A percentile compares a stretch with the other conserved stretches of the same genome.
Conservation (phyloP, 2,888 invertebrate genomes). For the Ormyrus thymus region DNA sequence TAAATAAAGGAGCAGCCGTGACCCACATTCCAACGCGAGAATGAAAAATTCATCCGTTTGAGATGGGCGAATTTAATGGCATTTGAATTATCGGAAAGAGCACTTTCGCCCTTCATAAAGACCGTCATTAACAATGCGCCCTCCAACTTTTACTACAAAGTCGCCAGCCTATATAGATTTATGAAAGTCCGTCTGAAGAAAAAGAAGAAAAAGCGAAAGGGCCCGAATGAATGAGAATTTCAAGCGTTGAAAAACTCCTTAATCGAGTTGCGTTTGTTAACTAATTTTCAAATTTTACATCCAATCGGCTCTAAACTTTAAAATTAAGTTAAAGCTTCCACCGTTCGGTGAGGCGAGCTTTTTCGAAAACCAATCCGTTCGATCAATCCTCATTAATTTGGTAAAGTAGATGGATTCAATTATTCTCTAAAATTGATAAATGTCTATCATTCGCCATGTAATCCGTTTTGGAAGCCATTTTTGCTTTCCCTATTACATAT, state of each 20-base stretch:
- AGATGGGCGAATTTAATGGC: neutral
- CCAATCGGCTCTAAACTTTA: neutral
- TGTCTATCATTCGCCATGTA: conserved; percentile 60
- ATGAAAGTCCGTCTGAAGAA: neutral
- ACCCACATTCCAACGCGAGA: no score
- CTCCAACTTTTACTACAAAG: conserved; percentile 14
- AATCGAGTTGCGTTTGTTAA: no score
- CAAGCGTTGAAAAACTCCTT: no score
- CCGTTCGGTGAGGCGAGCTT: neutral
- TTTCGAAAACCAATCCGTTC: conserved; percentile 60
- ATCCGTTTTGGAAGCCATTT: conserved; percentile 24
- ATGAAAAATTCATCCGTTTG: neutral
- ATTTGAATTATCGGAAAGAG: conserved; percentile 13
- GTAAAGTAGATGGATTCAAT: conserved; percentile 66
- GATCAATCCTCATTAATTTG: conserved; percentile 69
- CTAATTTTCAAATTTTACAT: no score
- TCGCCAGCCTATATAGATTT: neutral
- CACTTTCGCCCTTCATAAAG: conserved; percentile 10
- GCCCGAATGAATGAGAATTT: neutral
- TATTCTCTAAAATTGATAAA: conserved; percentile 66
- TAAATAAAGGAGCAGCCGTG: no score
- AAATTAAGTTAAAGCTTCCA: conserved; percentile 5
- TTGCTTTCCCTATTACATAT: neutral
- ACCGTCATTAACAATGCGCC: conserved; percentile 15
- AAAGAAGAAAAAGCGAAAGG: no score